Evolutionary conservation across 2,797 vertebrate species (phyloP).

Genomic region (Poecilia velifera): DNA sequence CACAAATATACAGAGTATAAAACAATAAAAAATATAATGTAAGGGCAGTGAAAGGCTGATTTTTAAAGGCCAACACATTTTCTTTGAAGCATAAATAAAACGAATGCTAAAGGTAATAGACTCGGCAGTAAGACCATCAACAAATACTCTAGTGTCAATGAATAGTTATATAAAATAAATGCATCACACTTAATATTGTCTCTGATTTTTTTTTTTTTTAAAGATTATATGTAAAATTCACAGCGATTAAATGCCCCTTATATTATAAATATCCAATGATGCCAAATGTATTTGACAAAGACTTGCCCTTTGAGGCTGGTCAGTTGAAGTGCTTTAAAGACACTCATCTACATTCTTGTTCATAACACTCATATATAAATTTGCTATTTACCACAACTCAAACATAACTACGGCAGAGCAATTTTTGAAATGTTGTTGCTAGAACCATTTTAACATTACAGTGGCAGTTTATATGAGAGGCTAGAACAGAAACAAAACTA

Average conservation of each 20-base stretch:
- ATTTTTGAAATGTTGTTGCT: constrained; percentile 65
- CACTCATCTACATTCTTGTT: constrained; percentile 83
- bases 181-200: constrained; percentile 28
- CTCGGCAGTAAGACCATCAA: constrained; percentile 31
- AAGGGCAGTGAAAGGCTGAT: constrained; percentile 80
- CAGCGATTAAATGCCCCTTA: constrained; percentile 52
- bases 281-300: constrained; percentile 54
- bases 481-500: constrained; percentile 71
- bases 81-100: constrained; percentile 55
- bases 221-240: constrained; percentile 33
- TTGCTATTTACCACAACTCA: constrained; percentile 64
- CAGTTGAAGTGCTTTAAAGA: constrained; percentile 85
- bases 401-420: constrained; percentile 66
- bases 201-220: constrained; percentile 20
- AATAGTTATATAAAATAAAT: constrained; percentile 42
- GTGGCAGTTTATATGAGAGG: constrained; percentile 49
- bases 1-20: constrained; percentile 75
- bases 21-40: constrained; percentile 52
- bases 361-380: constrained; percentile 79
- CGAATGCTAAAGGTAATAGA: constrained; percentile 37
- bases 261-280: constrained; percentile 67
- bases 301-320: constrained; percentile 60
- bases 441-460: constrained; percentile 54
- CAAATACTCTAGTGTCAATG: constrained; percentile 36
- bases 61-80: constrained; percentile 53